Conservation (phyloP, 2,797 vertebrate species). For the Dromococcyx pavoninus region DNA sequence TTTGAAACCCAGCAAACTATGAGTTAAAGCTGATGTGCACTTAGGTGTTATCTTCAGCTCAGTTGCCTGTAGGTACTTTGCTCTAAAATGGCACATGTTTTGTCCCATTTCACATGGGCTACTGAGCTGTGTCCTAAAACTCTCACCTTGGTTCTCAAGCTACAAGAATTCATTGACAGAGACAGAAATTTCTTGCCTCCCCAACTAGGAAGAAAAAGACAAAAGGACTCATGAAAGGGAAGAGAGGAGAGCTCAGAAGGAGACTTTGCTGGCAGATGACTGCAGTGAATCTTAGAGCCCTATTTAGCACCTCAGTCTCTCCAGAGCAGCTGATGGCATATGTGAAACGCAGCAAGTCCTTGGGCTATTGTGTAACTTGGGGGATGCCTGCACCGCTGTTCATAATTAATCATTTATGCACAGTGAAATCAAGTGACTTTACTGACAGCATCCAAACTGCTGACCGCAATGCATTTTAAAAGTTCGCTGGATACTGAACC, state of each 20-base stretch:
- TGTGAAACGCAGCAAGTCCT: background rate
- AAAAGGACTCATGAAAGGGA: background rate
- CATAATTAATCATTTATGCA: conserved; percentile 66
- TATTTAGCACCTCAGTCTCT: background rate
- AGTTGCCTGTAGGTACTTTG: background rate
- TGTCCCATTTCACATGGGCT: background rate
- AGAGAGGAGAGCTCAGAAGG: background rate
- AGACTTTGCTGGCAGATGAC: background rate
- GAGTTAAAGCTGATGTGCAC: background rate
- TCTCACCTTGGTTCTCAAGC: background rate
- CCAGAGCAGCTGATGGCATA: background rate
- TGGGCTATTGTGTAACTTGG: conserved; percentile 25
- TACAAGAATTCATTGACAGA: background rate
- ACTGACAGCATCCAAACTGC: conserved; percentile 63
- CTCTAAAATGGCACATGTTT: background rate
- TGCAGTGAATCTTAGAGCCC: background rate
- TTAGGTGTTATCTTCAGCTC: background rate
- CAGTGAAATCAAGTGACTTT: conserved; percentile 67
- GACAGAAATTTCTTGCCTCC: background rate
- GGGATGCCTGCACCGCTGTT: conserved; percentile 27
- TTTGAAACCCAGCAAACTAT: background rate
- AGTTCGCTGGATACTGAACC: conserved; percentile 71
- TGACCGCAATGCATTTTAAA: conserved; percentile 72
- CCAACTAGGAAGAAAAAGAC: background rate
- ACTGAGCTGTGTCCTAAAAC: background rate